phyloP scores from a whole-genome alignment of 53 echinoderm and acorn worm genomes.

The Echinometra lucunter region DNA sequence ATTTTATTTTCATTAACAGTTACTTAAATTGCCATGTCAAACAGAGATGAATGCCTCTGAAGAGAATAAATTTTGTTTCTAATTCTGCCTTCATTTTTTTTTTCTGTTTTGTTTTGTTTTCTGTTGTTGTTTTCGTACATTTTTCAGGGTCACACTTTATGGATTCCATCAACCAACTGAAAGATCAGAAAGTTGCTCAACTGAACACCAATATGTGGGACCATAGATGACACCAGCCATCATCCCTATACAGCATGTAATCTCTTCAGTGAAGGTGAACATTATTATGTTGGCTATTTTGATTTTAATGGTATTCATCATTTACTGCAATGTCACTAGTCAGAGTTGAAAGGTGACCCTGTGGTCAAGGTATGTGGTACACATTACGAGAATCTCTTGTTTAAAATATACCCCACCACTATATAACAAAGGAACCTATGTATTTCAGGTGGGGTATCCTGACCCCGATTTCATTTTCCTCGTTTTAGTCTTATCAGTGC shows the following conservation, averaged over 20 bases:
- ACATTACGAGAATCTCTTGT: no score
- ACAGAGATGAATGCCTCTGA: not conserved
- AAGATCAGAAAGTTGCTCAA: conserved; percentile 50
- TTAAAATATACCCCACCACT: no score
- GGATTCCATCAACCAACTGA: conserved; percentile 64
- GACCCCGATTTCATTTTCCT: no score
- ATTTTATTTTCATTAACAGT: no score
- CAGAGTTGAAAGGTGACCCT: not conserved
- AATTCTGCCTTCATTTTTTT: not conserved
- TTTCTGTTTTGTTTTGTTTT: not conserved
- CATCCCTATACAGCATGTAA: not conserved
- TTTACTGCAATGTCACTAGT: not conserved
- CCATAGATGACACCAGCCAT: conserved; percentile 40
- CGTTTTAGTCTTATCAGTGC: no score
- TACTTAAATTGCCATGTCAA: no score
- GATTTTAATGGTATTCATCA: not conserved
- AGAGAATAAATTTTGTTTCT: not conserved
- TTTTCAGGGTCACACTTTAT: conserved; percentile 64
- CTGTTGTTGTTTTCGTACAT: no score
- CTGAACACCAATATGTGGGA: conserved; percentile 43
- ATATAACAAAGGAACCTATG: no score
- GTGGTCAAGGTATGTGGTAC: no score
- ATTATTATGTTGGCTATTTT: not conserved
- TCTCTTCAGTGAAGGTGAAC: not conserved
- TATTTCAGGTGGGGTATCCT: no score